Evolutionary conservation across 1,140 invertebrate genomes (phyloP).

Genomic region (Nebria ingens): DNA sequence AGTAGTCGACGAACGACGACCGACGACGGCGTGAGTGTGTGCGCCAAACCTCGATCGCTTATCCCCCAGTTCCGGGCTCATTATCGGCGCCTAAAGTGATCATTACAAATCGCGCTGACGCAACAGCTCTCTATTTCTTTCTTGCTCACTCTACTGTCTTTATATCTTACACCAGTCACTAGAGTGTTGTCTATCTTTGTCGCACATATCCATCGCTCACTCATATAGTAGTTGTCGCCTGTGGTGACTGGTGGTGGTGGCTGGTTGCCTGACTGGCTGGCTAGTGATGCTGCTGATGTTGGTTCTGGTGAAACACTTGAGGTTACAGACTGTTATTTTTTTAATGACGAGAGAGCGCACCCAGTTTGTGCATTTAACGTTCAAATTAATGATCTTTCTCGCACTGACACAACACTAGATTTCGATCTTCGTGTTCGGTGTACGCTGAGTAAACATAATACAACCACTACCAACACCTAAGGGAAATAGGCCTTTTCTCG

Average conservation of each 20-base stretch:
- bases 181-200: background rate
- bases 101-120: constrained; percentile 6
- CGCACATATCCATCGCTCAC: too few species aligned
- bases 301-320: background rate
- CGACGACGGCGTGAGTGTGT: too few species aligned
- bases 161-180: background rate
- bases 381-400: constrained; percentile 7
- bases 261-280: too few species aligned
- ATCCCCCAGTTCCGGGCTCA: constrained; percentile 5
- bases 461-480: too few species aligned
- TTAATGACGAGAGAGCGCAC: background rate
- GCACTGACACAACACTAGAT: background rate
- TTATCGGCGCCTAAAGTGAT: constrained; percentile 6
- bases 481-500: too few species aligned
- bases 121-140: background rate
- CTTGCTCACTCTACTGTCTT: background rate
- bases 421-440: background rate
- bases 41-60: constrained; percentile 1
- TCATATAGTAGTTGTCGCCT: too few species aligned
- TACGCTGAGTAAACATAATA: too few species aligned
- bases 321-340: constrained; percentile 5
- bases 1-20: too few species aligned
- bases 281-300: too few species aligned
- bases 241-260: too few species aligned
- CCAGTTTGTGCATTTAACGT: constrained; percentile 6